Base-by-base conservation (phyloP, 1,140 invertebrate genomes). In the Andrena cerasifolii region DNA sequence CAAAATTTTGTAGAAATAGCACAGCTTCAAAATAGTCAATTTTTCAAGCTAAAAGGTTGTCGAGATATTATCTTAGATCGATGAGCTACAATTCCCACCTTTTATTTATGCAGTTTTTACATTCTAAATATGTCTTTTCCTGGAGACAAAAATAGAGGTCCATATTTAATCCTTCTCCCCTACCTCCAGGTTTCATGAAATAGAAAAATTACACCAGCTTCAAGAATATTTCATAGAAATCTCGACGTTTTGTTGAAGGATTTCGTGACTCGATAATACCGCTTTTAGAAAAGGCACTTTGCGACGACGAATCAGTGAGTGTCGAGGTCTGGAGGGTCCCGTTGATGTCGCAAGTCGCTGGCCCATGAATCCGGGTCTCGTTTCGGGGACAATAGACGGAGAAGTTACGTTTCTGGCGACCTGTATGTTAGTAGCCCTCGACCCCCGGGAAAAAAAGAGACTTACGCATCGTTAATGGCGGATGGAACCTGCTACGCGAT, bases 301-400 rank as follows among this genome's bases (percentile, higher is more conserved):
- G 14, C 40, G 2, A 66, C 26, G 28, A 67, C 33, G 58, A 83
- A 70, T 54, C 66, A 5, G 67, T 5, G 68, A 58, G 62, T 51
- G 59, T 51, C 56, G 21, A 8, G 76, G 67, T 47, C 76, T 56
- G 54, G 58, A 63, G 79, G 86, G 81, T 79, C 67, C 68, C 79
- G 72, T 77, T 68, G 63, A 86, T 78, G 83, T 84, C 86, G 77
- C 71, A 61, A 87, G 24, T 84, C 82, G 82, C 88, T 89, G 87
- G 86, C 83, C 88, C 88, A 82, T 89, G 86, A 88, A 86, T 89
- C 88, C 88, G 87, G 85, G 62, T 78, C 72, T 89, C 82, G 78
- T 88, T 89, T 87, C 78, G 83, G 85, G 77, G 78, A 83, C 83
- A 88, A 87, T 86, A 63, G 80, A 65, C 63, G 63, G 86, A 77